phyloP scores from a whole-genome alignment of 2,888 invertebrate species.

The Apamea sordens region DNA sequence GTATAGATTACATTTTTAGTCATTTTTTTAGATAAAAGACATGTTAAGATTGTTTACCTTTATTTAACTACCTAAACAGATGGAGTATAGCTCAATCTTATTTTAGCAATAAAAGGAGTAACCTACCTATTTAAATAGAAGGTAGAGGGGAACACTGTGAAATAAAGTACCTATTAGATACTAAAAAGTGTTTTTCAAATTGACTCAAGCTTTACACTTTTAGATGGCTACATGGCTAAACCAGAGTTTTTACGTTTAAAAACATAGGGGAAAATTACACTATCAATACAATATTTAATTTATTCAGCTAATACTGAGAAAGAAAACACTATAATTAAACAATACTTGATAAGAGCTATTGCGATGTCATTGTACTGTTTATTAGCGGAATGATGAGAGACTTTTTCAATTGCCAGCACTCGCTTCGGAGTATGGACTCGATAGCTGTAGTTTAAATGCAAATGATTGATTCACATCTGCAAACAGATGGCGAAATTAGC shows the following conservation, averaged over 20 bases:
- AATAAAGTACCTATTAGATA: background rate
- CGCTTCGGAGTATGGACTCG: conserved; percentile 43
- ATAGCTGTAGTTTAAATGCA: conserved; percentile 62
- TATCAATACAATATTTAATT: conserved; percentile 12
- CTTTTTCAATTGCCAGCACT: conserved; percentile 61
- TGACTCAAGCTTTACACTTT: background rate
- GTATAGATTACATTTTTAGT: too few species aligned
- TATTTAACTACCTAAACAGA: too few species aligned
- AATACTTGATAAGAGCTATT: conserved; percentile 53
- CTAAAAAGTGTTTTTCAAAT: background rate
- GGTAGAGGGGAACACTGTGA: background rate
- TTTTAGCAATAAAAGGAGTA: conserved; percentile 27
- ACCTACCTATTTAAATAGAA: background rate
- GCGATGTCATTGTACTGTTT: conserved; percentile 63
- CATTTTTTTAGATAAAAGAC: too few species aligned
- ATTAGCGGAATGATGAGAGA: conserved; percentile 57
- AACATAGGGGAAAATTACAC: background rate
- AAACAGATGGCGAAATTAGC: conserved; percentile 65
- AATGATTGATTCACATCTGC: conserved; percentile 66
- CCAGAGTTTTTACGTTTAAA: background rate
- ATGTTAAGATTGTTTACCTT: too few species aligned
- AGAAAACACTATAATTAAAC: conserved; percentile 41
- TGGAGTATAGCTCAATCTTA: conserved; percentile 37
- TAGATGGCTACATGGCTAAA: background rate
- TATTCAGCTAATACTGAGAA: conserved; percentile 31